Conservation (phyloP, 53 echinoderm and acorn worm genomes). For the Holothuria scabra region DNA sequence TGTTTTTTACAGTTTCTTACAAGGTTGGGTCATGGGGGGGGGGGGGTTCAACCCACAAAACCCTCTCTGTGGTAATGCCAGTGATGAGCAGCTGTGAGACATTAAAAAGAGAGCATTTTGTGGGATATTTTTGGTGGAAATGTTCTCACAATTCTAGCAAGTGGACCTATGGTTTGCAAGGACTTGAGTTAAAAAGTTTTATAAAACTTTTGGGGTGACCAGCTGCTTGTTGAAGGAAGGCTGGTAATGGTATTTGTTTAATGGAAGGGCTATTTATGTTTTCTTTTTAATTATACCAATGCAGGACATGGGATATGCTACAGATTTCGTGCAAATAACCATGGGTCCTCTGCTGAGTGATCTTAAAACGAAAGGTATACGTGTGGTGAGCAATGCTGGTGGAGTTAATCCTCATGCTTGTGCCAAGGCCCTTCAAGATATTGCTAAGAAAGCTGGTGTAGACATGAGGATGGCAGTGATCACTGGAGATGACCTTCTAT, state of each 20-base stretch:
- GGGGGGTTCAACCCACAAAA: too few relatives aligned
- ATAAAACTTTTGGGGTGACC: too few relatives aligned
- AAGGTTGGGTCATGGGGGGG: too few relatives aligned
- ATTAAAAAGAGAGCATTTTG: too few relatives aligned
- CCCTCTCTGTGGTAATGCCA: too few relatives aligned
- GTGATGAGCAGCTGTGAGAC: too few relatives aligned
- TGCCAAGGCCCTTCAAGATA: slow-evolving; percentile 75
- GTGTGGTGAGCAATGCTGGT: slow-evolving; percentile 94
- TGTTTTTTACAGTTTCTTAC: too few relatives aligned
- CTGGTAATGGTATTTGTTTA: background rate
- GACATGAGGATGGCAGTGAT: slow-evolving; percentile 93
- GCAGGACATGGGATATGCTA: slow-evolving; percentile 93
- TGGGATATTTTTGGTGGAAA: too few relatives aligned
- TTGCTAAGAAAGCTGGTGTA: slow-evolving; percentile 86
- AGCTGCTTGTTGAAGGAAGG: too few relatives aligned
- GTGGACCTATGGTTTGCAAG: too few relatives aligned
- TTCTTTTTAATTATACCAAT: background rate
- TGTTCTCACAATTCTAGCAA: too few relatives aligned
- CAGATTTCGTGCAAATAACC: slow-evolving; percentile 86
- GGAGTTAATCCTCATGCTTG: slow-evolving; percentile 92
- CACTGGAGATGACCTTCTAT: slow-evolving; percentile 90
- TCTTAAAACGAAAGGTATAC: slow-evolving; percentile 89
- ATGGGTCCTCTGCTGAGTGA: slow-evolving; percentile 82
- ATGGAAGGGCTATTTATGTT: background rate
- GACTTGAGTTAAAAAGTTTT: too few relatives aligned